Evolutionary conservation across 2,113 vertebrate species (phyloP).

Genomic region (Marmota monax): DNA sequence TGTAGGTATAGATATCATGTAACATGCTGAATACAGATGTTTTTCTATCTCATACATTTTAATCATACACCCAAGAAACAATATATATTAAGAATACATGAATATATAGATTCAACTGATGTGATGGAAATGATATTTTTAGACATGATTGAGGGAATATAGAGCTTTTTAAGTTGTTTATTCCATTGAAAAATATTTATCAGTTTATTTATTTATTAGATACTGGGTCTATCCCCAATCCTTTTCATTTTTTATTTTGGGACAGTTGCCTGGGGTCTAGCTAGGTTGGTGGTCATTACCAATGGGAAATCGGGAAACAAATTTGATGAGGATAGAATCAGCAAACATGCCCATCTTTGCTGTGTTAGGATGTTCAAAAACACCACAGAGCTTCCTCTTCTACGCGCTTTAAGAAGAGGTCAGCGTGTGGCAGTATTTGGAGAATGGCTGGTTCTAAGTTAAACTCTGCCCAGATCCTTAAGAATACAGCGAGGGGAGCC

Average conservation of each 20-base stretch:
- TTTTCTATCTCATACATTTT: constrained; percentile 27
- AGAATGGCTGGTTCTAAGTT: not conserved
- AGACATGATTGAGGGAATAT: not conserved
- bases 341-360: not conserved
- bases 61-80: constrained; percentile 10
- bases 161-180: not conserved
- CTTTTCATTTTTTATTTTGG: no score
- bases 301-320: not conserved
- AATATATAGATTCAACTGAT: not conserved
- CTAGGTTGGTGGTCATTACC: not conserved
- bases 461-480: not conserved
- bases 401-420: not conserved
- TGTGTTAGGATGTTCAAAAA: not conserved
- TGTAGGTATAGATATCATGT: not conserved
- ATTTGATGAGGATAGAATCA: not conserved
- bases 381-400: not conserved
- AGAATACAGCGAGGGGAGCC: not conserved
- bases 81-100: not conserved
- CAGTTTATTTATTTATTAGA: no score
- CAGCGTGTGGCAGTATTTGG: not conserved
- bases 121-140: constrained; percentile 1
- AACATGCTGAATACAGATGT: not conserved
- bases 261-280: no score
- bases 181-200: not conserved
- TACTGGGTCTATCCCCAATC: no score